Conservation (phyloP, 2,797 vertebrate genomes). For the Poeciliopsis presidionis region DNA sequence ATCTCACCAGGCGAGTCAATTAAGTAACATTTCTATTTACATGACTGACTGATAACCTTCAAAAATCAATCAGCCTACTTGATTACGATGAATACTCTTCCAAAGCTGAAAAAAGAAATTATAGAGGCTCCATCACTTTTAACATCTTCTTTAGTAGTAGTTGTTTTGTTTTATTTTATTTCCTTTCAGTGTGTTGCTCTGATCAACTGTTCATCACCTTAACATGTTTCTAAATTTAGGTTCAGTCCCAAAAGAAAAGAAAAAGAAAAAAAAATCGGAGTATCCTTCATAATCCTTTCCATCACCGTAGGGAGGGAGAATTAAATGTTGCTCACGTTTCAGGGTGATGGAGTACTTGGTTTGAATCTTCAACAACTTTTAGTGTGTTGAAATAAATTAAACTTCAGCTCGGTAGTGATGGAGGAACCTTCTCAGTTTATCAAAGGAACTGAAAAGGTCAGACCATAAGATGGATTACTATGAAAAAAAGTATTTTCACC, state of each 20-base stretch:
- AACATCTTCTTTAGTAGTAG: constrained; percentile 17
- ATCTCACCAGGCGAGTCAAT: constrained; percentile 42
- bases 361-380: background rate
- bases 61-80: constrained; percentile 55
- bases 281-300: background rate
- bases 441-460: background rate
- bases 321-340: background rate
- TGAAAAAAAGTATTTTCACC: background rate
- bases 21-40: constrained; percentile 57
- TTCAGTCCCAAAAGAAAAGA: background rate
- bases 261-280: background rate
- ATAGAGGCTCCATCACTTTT: constrained; percentile 6
- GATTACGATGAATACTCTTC: constrained; percentile 46
- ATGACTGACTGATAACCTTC: constrained; percentile 61
- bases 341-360: background rate
- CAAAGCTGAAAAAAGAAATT: constrained; percentile 9
- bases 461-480: background rate
- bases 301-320: background rate
- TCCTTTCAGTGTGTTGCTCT: background rate
- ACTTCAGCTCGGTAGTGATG: background rate
- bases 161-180: background rate
- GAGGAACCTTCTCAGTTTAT: background rate
- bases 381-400: background rate
- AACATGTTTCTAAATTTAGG: constrained; percentile 16
- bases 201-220: background rate